Percentiles rank a stretch among this genome's conserved stretches.
Evolutionary conservation across 2,113 vertebrate species (phyloP).

Genomic region (Percopsis transmontana): DNA sequence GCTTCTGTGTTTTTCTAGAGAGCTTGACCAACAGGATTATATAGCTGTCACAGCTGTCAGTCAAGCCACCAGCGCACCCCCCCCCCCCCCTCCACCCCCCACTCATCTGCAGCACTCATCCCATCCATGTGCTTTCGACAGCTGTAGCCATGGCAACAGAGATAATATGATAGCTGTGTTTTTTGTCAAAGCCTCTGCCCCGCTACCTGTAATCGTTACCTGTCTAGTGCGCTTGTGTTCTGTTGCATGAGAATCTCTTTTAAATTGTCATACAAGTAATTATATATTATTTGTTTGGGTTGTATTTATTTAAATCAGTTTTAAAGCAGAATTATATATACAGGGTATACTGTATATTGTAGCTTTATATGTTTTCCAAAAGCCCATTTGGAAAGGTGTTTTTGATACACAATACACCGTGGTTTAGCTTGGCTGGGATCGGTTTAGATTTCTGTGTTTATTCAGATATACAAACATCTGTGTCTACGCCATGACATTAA

Average conservation of each 20-base stretch:
- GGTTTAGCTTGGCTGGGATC: neutral
- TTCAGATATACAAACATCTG: neutral
- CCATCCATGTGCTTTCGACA: slow-evolving; percentile 55
- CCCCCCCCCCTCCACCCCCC: slow-evolving; percentile 11
- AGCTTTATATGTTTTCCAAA: neutral
- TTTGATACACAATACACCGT: neutral
- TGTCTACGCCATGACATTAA: neutral
- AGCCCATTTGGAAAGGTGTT: neutral
- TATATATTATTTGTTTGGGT: slow-evolving; percentile 4
- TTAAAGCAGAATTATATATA: neutral
- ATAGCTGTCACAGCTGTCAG: slow-evolving; percentile 68
- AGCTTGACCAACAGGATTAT: slow-evolving; percentile 56
- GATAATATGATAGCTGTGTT: slow-evolving; percentile 50
- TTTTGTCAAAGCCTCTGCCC: slow-evolving; percentile 35
- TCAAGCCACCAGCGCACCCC: slow-evolving; percentile 47
- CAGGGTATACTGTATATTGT: too few species aligned
- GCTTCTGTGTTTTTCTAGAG: slow-evolving; percentile 31
- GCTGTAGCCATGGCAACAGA: slow-evolving; percentile 70
- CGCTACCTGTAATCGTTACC: slow-evolving; percentile 46
- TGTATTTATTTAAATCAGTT: neutral
- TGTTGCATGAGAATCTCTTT: slow-evolving; percentile 38
- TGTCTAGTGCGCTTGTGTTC: slow-evolving; percentile 21
- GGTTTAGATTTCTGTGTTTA: neutral
- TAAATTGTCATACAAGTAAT: slow-evolving; percentile 20
- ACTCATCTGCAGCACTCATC: neutral